These are phyloP conservation scores for Lontra canadensis DNA, from an alignment of 2,113 vertebrate genomes.

Conservation along the genomic window DNA sequence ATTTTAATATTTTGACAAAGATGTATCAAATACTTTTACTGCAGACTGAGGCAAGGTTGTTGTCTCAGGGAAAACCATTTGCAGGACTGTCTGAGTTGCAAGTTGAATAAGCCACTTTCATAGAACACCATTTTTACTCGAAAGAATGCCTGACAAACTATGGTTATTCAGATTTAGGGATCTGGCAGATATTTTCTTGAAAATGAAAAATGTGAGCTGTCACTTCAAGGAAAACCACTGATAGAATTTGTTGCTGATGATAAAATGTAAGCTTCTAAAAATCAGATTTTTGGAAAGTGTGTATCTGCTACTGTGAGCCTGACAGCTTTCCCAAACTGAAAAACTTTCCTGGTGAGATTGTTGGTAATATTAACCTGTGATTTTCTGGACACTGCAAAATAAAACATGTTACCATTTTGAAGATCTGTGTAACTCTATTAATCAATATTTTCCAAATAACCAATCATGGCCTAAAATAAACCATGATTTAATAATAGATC, in stretches of 20 bases:
- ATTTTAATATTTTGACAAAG: slow-evolving; percentile 1
- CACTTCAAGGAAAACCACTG: slow-evolving; percentile 62
- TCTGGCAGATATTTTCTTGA: slow-evolving; percentile 44
- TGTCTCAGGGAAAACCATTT: not conserved
- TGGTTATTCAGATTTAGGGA: slow-evolving; percentile 40
- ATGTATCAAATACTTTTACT: not conserved
- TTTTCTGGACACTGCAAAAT: slow-evolving; percentile 27
- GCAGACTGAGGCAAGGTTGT: not conserved
- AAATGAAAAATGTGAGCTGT: slow-evolving; percentile 60
- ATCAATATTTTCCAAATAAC: slow-evolving; percentile 44
- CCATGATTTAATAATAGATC: not conserved
- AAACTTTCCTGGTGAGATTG: slow-evolving; percentile 20
- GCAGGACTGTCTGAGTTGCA: not conserved
- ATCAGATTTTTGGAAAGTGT: slow-evolving; percentile 53
- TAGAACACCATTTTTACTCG: slow-evolving; percentile 35
- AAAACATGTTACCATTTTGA: slow-evolving; percentile 41
- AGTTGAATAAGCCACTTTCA: slow-evolving; percentile 18
- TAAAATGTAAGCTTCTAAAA: slow-evolving; percentile 64
- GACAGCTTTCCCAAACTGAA: slow-evolving; percentile 48
- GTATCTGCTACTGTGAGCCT: slow-evolving; percentile 39
- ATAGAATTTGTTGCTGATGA: slow-evolving; percentile 56
- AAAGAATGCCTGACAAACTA: slow-evolving; percentile 42
- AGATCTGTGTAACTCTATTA: slow-evolving; percentile 32
- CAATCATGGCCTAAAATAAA: slow-evolving; percentile 9
- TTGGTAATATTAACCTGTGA: slow-evolving; percentile 47